A percentile compares a stretch with the other conserved stretches of the same genome.
Evolutionary conservation across 2,888 invertebrate genomes (phyloP).

Genomic region (Chrysolina oricalcia): DNA sequence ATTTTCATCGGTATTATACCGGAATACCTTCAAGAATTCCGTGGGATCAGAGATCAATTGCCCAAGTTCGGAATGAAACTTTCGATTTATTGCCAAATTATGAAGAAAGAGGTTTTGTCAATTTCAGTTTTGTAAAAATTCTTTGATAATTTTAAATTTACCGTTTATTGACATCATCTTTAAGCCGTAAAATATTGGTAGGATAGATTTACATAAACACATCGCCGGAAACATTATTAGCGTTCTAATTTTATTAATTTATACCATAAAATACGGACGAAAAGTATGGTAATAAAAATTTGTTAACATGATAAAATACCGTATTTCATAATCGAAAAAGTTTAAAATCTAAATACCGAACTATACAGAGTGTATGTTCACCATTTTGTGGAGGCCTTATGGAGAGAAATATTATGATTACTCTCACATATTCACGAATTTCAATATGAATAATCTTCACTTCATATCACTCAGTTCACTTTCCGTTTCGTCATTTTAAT

Average conservation of each 20-base stretch:
- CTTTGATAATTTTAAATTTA: constrained; percentile 10
- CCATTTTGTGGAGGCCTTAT: not conserved
- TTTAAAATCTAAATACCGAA: not conserved
- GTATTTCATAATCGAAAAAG: constrained; percentile 12
- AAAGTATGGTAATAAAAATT: constrained; percentile 18
- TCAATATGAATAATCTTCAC: too few relatives aligned
- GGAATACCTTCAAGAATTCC: not conserved
- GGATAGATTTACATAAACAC: constrained; percentile 22
- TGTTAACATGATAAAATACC: constrained; percentile 27
- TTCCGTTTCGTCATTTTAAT: too few relatives aligned
- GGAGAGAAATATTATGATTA: not conserved
- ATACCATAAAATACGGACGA: constrained; percentile 15
- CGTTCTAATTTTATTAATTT: constrained; percentile 25
- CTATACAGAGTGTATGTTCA: not conserved
- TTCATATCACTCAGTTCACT: too few relatives aligned
- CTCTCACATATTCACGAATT: too few relatives aligned
- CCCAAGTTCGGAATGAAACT: not conserved
- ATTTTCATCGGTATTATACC: not conserved
- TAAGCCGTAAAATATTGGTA: constrained; percentile 8
- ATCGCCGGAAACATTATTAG: constrained; percentile 6
- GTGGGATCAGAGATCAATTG: not conserved
- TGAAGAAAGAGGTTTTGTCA: not conserved
- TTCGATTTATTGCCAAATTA: not conserved
- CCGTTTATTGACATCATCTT: constrained; percentile 13
- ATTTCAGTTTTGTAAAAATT: not conserved